phyloP scores from a whole-genome alignment of 2,113 vertebrate genomes.

The Tenebrosternarchus preto region DNA sequence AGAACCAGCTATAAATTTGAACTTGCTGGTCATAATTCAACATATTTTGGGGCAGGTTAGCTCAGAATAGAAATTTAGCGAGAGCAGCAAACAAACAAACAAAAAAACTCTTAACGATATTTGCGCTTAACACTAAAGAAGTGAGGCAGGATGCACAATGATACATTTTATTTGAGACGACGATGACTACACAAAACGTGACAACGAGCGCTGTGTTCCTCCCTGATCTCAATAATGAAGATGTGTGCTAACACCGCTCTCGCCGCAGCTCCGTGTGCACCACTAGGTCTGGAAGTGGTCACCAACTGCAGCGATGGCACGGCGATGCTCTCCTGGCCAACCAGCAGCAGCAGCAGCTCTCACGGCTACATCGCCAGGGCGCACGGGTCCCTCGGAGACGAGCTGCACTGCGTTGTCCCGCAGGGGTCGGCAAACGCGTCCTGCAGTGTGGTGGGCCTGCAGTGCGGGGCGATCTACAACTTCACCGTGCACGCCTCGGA shows the following conservation, averaged over 20 bases:
- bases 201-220: too few relatives aligned
- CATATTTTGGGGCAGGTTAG: too few relatives aligned
- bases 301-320: slow-evolving; percentile 63
- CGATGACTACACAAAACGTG: too few relatives aligned
- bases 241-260: slow-evolving; percentile 11
- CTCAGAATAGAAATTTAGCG: too few relatives aligned
- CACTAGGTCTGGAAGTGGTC: slow-evolving; percentile 59
- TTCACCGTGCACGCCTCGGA: slow-evolving; percentile 70
- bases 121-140: too few relatives aligned
- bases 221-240: too few relatives aligned
- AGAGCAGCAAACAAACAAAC: too few relatives aligned
- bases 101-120: too few relatives aligned
- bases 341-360: slow-evolving; percentile 57
- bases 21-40: too few relatives aligned
- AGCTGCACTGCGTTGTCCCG: slow-evolving; percentile 60
- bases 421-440: background rate
- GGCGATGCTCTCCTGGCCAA: slow-evolving; percentile 68
- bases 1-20: too few relatives aligned
- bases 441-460: slow-evolving; percentile 66
- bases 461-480: slow-evolving; percentile 70
- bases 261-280: slow-evolving; percentile 72
- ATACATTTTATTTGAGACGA: too few relatives aligned
- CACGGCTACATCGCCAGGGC: slow-evolving; percentile 62
- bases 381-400: slow-evolving; percentile 34
- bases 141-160: too few relatives aligned